These are phyloP conservation scores for Calidris pygmaea DNA, from an alignment of 2,113 vertebrate genomes.

Conservation along the genomic window DNA sequence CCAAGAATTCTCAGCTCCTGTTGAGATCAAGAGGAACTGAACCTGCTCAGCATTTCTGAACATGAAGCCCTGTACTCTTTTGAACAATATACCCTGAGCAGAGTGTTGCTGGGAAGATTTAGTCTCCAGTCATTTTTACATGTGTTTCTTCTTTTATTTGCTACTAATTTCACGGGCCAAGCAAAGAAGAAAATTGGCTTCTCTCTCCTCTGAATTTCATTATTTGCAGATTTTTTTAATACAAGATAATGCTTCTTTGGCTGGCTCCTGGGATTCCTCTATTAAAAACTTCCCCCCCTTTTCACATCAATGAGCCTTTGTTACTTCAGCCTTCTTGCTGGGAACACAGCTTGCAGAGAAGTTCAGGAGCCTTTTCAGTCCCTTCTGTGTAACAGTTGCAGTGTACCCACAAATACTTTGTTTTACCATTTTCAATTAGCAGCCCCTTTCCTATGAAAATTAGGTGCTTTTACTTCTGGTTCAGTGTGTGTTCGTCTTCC, in stretches of 20 bases:
- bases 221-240: constrained; percentile 68
- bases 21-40: not conserved
- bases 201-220: constrained; percentile 58
- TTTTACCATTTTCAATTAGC: not conserved
- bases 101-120: constrained; percentile 19
- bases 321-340: constrained; percentile 46
- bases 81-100: not conserved
- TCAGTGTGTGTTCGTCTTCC: not conserved
- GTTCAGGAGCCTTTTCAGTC: constrained; percentile 16
- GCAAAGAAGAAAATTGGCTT: constrained; percentile 51
- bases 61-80: not conserved
- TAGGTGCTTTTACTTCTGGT: not conserved
- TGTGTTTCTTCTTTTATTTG: constrained; percentile 38
- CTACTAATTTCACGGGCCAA: constrained; percentile 34
- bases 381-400: not conserved
- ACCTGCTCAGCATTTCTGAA: not conserved
- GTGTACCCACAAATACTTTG: not conserved
- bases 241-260: constrained; percentile 60
- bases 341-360: constrained; percentile 4
- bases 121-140: not conserved
- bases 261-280: constrained; percentile 53
- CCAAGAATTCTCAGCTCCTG: not conserved
- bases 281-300: constrained; percentile 64
- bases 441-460: constrained; percentile 7
- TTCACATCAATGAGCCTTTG: constrained; percentile 61